These are phyloP conservation scores for Falco cherrug DNA, from an alignment of 2,797 vertebrate genomes.

Conservation along the genomic window DNA sequence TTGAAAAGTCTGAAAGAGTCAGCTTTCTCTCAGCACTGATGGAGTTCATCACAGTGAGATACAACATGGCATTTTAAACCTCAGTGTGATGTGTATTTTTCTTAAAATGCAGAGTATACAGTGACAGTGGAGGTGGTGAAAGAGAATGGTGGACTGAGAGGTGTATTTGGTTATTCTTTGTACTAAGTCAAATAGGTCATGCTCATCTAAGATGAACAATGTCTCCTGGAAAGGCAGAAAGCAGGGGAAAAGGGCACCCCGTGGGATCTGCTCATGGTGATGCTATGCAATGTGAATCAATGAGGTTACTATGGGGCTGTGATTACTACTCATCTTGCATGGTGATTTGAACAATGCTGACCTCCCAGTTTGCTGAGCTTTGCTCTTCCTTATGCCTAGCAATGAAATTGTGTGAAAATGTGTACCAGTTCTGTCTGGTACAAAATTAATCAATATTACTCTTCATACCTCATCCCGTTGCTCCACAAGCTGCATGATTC, in stretches of 20 bases:
- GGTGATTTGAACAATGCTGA: background rate
- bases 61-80: constrained; percentile 41
- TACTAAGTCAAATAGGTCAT: background rate
- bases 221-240: background rate
- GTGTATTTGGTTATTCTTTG: constrained; percentile 35
- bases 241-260: background rate
- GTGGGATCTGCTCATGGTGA: background rate
- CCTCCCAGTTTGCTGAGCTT: background rate
- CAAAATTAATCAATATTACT: background rate
- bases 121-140: constrained; percentile 43
- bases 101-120: background rate
- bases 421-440: background rate
- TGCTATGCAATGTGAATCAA: background rate
- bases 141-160: background rate
- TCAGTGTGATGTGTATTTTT: constrained; percentile 15
- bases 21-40: background rate
- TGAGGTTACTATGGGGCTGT: background rate
- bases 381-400: background rate
- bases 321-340: background rate
- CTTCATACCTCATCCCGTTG: background rate
- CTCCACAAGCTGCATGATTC: background rate
- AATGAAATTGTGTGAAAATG: background rate
- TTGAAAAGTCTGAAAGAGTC: constrained; percentile 11
- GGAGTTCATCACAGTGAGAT: background rate
- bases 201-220: background rate